These are phyloP conservation scores for Noctua comes DNA, from an alignment of 2,888 invertebrate genomes.

Conservation along the genomic window DNA sequence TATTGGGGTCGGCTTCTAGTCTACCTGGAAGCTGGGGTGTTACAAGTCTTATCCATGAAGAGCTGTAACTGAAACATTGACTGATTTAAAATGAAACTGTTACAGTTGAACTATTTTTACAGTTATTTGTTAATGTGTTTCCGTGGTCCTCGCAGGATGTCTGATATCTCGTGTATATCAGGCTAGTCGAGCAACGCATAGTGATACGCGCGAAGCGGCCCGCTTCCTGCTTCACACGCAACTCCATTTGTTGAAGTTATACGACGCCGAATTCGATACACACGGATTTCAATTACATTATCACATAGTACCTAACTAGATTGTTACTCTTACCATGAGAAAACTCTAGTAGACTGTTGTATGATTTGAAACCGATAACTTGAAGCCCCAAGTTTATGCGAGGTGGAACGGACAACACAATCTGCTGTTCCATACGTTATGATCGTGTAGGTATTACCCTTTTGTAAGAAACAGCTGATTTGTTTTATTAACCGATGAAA, in stretches of 20 bases:
- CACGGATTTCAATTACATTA: slow-evolving; percentile 31
- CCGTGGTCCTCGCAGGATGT: slow-evolving; percentile 50
- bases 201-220: slow-evolving; percentile 68
- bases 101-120: slow-evolving; percentile 16
- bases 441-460: too few relatives aligned
- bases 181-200: slow-evolving; percentile 36
- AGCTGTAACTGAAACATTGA: background rate
- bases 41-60: background rate
- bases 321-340: slow-evolving; percentile 31
- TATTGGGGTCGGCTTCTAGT: background rate
- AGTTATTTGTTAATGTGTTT: slow-evolving; percentile 29
- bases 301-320: slow-evolving; percentile 6
- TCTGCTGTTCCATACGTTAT: too few relatives aligned
- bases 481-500: too few relatives aligned
- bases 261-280: slow-evolving; percentile 59
- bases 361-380: slow-evolving; percentile 1
- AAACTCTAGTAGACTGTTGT: slow-evolving; percentile 14
- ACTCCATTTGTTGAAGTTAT: slow-evolving; percentile 69
- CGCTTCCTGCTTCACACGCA: slow-evolving; percentile 79
- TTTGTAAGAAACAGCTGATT: too few relatives aligned
- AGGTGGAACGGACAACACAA: too few relatives aligned
- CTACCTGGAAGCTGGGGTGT: background rate
- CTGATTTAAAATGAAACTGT: background rate
- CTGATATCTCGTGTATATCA: slow-evolving; percentile 43
- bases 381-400: background rate